Evolutionary conservation across 2,888 invertebrate species (phyloP), one percentile per base, ranked within the genome.

Genomic region (Erpobdella octoculata): DNA sequence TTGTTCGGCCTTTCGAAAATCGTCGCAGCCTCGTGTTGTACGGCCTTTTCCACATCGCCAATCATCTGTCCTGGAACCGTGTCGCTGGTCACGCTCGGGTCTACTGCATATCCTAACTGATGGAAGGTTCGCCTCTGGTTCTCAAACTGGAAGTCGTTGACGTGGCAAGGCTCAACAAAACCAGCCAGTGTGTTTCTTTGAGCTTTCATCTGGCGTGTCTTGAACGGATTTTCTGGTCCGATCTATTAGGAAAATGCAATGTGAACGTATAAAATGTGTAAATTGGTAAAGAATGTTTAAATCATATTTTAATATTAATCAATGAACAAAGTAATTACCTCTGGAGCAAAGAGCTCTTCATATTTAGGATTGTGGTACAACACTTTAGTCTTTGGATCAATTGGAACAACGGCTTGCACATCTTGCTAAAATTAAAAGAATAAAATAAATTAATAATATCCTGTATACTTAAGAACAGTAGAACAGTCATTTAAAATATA

Each of bases 121-220:
- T 80, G 89, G 82, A 97, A 97, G 25, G 95, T 96, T 78, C 93
- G 85, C 72, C 96, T 86, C 81, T 97, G 95, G 81, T 92, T 93
- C 83, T 97, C 97, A 87, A 97, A 97, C 79, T 95, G 92, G 83
- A 98, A 98, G 78, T 92, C 91, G 84, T 91, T 96, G 67, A 98
- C 89, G 82, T 96, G 93, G 0, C 96, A 94, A 75, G 90, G 89
- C 81, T 98, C 98, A 0, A 95, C 91, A 84, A 88, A 94, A 0
- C 98, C 98, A 0, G 96, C 89, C 15, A 97, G 85, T 78, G 91
- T 94, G 81, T 98, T 98, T 80, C 92, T 90, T 6, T 87, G 86
- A 0, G 95, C 91, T 75, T 87, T 88, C 85, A 93, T 90, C 79
- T 94, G 93, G 79, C 90, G 89, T 0, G 94, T 93, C 83, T 91